Conservation (phyloP, 2,113 vertebrate genomes). For the Prinia subflava region DNA sequence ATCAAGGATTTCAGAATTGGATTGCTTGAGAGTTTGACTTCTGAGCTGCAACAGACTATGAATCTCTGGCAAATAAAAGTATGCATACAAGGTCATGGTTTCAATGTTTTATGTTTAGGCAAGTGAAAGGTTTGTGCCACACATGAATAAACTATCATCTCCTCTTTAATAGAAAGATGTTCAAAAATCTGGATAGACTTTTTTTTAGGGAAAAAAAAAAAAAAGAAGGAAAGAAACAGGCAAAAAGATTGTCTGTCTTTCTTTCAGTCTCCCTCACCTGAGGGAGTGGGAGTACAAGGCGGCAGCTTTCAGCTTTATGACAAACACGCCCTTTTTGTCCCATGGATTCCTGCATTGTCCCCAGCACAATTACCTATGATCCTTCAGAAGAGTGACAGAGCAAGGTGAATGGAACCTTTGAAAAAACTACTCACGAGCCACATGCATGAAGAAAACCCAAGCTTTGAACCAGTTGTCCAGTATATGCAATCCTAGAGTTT, state of each 20-base stretch:
- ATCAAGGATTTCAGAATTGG: background rate
- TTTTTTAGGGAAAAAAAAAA: background rate
- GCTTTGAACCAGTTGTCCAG: background rate
- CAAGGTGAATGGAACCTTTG: fast-evolving
- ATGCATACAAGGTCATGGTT: background rate
- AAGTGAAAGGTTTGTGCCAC: background rate
- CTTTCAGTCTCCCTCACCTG: background rate
- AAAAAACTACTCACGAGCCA: background rate
- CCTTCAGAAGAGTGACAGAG: background rate
- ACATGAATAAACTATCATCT: background rate
- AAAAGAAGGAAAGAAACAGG: background rate
- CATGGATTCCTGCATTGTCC: background rate
- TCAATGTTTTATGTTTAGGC: background rate
- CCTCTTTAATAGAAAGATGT: background rate
- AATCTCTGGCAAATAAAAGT: background rate
- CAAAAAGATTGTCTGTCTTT: background rate
- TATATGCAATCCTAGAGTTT: background rate
- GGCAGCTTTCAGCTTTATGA: background rate
- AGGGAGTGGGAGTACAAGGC: background rate
- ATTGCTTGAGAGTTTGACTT: background rate
- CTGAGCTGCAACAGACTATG: background rate
- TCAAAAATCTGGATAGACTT: background rate
- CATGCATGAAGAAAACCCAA: background rate
- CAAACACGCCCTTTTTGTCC: background rate
- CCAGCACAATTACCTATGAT: background rate